Conservation (phyloP, 2,888 invertebrate species). For the Criorhina ranunculi region DNA sequence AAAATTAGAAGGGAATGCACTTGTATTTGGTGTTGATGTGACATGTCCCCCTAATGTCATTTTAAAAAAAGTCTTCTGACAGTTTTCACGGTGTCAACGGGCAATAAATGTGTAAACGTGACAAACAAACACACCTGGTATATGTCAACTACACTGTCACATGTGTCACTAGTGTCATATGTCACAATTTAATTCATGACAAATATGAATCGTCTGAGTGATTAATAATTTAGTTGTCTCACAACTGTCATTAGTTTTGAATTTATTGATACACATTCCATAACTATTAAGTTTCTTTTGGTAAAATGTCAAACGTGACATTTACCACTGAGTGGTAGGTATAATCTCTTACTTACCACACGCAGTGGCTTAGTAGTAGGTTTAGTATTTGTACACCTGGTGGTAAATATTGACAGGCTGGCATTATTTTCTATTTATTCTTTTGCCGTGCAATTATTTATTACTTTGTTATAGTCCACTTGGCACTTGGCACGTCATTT, state of each 20-base stretch:
- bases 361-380: constrained; percentile 23
- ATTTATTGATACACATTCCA: constrained; percentile 6
- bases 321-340: constrained; percentile 20
- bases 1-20: neutral
- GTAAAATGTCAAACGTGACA: constrained; percentile 35
- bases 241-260: neutral
- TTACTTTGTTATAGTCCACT: constrained; percentile 68
- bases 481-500: constrained; percentile 52
- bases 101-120: constrained; percentile 45
- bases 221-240: constrained; percentile 3
- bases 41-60: neutral
- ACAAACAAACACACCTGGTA: constrained; percentile 10
- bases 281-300: neutral
- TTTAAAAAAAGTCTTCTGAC: neutral
- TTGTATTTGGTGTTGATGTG: neutral
- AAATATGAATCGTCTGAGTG: constrained; percentile 18
- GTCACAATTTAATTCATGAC: constrained; percentile 11
- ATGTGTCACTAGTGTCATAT: neutral
- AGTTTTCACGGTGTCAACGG: constrained; percentile 33
- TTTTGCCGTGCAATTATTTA: constrained; percentile 58
- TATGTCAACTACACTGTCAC: no score
- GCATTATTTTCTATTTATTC: constrained; percentile 35
- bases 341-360: constrained; percentile 46
- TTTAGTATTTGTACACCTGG: constrained; percentile 65
- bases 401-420: constrained; percentile 61